Percentiles rank a stretch among this genome's conserved stretches.
Conservation (phyloP, 2,888 invertebrate genomes). For the Troides oblongomaculatus region DNA sequence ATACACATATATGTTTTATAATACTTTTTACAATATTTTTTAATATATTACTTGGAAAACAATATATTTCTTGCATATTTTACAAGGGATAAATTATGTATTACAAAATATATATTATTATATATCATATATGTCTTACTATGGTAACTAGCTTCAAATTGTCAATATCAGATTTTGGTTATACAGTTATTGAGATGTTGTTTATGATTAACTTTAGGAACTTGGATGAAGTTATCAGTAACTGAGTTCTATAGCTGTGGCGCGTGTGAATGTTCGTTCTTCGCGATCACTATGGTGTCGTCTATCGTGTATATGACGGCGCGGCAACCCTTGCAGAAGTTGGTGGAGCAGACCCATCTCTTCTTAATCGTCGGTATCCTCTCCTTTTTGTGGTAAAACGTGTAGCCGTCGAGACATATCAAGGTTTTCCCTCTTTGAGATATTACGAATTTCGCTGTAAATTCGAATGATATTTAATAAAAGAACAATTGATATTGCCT, state of each 20-base stretch:
- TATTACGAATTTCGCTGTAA: constrained; percentile 42
- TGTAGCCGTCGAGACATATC: constrained; percentile 44
- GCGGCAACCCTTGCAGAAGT: constrained; percentile 41
- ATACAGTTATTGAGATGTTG: too few species aligned
- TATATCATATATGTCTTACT: too few species aligned
- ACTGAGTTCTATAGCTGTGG: neutral
- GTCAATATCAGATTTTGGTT: too few species aligned
- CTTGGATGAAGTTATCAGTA: neutral
- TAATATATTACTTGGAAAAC: too few species aligned
- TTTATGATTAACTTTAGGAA: too few species aligned
- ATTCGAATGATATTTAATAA: neutral
- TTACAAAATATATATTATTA: too few species aligned
- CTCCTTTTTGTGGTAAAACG: constrained; percentile 39
- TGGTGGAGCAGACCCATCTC: constrained; percentile 35
- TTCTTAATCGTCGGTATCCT: constrained; percentile 28
- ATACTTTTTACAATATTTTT: too few species aligned
- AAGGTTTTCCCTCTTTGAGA: constrained; percentile 46
- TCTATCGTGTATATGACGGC: constrained; percentile 45
- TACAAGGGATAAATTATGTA: too few species aligned
- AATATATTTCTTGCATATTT: too few species aligned
- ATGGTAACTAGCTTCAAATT: too few species aligned
- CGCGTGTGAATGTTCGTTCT: constrained; percentile 33
- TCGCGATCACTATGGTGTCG: constrained; percentile 37
- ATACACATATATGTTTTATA: too few species aligned
- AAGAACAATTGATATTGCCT: neutral